These are phyloP conservation scores for Apodemia mormo DNA, from an alignment of 2,888 invertebrate genomes.

Conservation along the genomic window DNA sequence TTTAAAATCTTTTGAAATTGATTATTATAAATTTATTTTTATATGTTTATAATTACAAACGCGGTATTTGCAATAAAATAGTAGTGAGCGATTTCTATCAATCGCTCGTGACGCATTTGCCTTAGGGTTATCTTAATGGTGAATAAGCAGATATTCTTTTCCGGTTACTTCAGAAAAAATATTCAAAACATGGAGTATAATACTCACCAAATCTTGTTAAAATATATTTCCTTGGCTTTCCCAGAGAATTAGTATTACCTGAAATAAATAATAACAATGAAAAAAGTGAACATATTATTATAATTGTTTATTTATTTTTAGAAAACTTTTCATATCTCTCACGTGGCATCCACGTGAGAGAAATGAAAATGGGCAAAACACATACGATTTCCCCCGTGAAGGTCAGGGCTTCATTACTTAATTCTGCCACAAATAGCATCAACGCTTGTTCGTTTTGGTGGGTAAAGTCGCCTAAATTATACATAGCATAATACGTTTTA, in stretches of 20 bases:
- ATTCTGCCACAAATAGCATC: too few relatives aligned
- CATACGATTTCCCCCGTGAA: too few relatives aligned
- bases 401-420: too few relatives aligned
- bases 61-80: not conserved
- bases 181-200: not conserved
- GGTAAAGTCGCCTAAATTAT: too few relatives aligned
- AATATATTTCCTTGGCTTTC: slow-evolving; percentile 1
- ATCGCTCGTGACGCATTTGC: not conserved
- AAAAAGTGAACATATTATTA: not conserved
- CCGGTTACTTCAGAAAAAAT: not conserved
- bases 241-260: slow-evolving; percentile 12
- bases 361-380: not conserved
- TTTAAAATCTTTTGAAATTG: too few relatives aligned
- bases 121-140: not conserved
- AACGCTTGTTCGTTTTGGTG: too few relatives aligned
- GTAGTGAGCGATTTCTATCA: not conserved
- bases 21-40: too few relatives aligned
- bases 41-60: not conserved
- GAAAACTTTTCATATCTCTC: too few relatives aligned
- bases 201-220: not conserved
- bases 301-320: not conserved
- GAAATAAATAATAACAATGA: not conserved
- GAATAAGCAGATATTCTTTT: not conserved
- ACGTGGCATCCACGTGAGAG: not conserved
- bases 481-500: too few relatives aligned